These are phyloP conservation scores for Bolinopsis microptera DNA, from an alignment of 37 sponge, comb jelly and placozoan species.

Conservation along the genomic window DNA sequence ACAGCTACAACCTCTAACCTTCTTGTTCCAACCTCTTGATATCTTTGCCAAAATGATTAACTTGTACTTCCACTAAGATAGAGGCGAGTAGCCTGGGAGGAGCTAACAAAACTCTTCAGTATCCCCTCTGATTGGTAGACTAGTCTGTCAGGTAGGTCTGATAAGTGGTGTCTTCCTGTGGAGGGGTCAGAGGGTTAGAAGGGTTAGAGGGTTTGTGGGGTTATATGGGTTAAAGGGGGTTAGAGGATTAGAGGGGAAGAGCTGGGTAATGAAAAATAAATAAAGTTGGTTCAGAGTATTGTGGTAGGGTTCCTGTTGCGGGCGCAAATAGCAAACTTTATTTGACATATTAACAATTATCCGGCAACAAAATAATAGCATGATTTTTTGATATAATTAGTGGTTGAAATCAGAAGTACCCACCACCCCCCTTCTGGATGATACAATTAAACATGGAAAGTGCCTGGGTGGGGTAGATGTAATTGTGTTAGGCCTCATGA, in stretches of 20 bases:
- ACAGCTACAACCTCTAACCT: neutral
- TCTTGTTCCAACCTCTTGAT: conserved; percentile 46
- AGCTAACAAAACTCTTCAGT: conserved; percentile 24
- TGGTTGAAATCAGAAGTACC: too few relatives aligned
- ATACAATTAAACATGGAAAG: conserved; percentile 51
- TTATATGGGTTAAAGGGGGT: neutral
- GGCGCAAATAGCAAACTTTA: too few relatives aligned
- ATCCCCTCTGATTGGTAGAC: conserved; percentile 58
- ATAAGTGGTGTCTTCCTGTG: conserved; percentile 5
- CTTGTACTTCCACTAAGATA: neutral
- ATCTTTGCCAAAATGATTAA: conserved; percentile 7
- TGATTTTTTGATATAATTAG: too few relatives aligned
- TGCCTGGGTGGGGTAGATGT: conserved; percentile 34
- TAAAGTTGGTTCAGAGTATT: too few relatives aligned
- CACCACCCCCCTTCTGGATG: conserved; percentile 36
- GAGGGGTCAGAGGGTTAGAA: neutral
- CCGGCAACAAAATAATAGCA: too few relatives aligned
- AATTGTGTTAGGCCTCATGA: conserved; percentile 40
- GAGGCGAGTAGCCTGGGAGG: conserved; percentile 15
- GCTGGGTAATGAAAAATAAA: too few relatives aligned
- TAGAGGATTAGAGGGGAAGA: too few relatives aligned
- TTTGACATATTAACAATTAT: too few relatives aligned
- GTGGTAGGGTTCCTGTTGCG: too few relatives aligned
- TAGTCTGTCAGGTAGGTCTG: conserved; percentile 31
- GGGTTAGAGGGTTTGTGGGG: neutral